phyloP scores from a whole-genome alignment of 2,113 vertebrate genomes.

The Campylomormyrus tamandua region DNA sequence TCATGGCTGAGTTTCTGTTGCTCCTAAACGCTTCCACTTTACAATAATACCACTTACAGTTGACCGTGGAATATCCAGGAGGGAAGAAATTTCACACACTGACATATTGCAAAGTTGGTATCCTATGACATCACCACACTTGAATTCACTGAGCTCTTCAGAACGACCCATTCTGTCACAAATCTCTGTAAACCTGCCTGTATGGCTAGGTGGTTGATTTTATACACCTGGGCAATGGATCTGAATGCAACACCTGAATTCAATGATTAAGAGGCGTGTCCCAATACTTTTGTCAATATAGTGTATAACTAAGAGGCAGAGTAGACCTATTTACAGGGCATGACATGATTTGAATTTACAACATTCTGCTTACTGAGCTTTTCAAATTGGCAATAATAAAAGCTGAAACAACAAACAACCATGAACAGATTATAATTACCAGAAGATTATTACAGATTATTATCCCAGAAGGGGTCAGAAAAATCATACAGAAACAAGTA shows the following conservation, averaged over 20 bases:
- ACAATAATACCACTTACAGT: too few species aligned
- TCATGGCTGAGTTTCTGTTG: too few species aligned
- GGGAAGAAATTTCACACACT: too few species aligned
- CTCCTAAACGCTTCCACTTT: too few species aligned
- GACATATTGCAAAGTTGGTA: too few species aligned
- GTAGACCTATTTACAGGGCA: not conserved
- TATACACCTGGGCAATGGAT: not conserved
- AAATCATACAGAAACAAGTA: not conserved
- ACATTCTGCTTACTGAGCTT: not conserved
- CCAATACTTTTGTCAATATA: not conserved
- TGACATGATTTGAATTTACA: not conserved
- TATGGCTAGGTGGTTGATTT: not conserved
- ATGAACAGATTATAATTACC: not conserved
- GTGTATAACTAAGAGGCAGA: not conserved
- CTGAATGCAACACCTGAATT: not conserved
- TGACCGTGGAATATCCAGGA: too few species aligned
- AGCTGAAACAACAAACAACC: not conserved
- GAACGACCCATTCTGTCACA: not conserved
- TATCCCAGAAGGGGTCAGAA: not conserved
- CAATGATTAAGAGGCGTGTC: not conserved
- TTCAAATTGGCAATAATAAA: not conserved
- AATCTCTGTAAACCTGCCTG: not conserved
- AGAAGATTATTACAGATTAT: too few species aligned
- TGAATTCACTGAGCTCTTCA: too few species aligned
- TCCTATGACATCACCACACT: too few species aligned